Percentiles rank a stretch among this genome's conserved stretches.
Evolutionary conservation across 2,797 vertebrate species (phyloP).

Genomic region (Florisuga fusca): DNA sequence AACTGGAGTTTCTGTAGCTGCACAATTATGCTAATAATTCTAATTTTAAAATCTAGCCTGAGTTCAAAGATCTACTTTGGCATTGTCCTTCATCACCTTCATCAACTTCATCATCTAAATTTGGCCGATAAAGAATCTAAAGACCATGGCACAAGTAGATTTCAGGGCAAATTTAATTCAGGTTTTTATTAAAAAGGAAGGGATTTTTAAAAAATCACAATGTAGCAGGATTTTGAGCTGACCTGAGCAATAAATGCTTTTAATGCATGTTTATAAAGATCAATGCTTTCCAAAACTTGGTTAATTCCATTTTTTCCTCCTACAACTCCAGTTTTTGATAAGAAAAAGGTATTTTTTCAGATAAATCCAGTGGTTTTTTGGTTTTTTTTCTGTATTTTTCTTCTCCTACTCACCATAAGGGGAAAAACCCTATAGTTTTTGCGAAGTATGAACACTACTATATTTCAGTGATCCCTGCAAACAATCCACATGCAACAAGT

Average conservation of each 20-base stretch:
- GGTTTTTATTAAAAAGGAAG: background rate
- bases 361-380: accelerated
- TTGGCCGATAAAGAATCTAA: background rate
- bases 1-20: background rate
- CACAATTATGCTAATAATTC: background rate
- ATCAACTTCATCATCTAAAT: background rate
- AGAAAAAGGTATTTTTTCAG: background rate
- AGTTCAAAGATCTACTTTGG: background rate
- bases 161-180: background rate
- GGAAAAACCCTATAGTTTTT: background rate
- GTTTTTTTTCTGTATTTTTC: background rate
- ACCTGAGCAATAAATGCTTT: background rate
- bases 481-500: background rate
- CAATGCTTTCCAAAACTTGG: background rate
- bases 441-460: background rate
- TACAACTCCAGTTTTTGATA: background rate
- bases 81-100: background rate
- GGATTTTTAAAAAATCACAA: background rate
- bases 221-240: background rate
- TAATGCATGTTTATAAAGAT: background rate
- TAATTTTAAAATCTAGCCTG: background rate
- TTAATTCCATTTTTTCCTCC: background rate
- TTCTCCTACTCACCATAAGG: background rate
- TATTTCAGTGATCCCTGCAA: background rate
- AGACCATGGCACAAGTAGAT: background rate